Base-by-base conservation (phyloP, 2,797 vertebrate species). In the Distichodus sexfasciatus region DNA sequence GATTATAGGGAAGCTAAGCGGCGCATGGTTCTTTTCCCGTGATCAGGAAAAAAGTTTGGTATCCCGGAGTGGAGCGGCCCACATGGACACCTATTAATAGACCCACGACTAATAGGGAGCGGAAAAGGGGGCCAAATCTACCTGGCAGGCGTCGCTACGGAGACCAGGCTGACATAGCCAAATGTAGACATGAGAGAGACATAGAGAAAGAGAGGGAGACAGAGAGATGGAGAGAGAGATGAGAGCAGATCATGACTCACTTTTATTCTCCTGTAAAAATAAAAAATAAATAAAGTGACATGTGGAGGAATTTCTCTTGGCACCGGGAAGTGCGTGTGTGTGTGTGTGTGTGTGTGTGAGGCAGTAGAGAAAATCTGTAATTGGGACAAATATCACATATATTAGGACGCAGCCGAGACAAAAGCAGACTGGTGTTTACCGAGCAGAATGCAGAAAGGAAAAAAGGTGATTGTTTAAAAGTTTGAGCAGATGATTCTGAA, bases 31-130 rank as follows among this genome's bases (percentile, higher is more conserved):
- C 40, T 67, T 63, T 79, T 75, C 82, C 64, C 69, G 81, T 77
- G 15, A 78, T 84, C 76, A 85, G 83, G 80, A 85, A 85, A 74
- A 75, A 81, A 90, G 86, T 86, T 90, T 91, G 84, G 81, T 80
- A 86, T 77, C 79, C 86, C 81, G 61, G 57, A 82, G 74, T 4
- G 85, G 83, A 85, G 82, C 82, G 76, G 79, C 76, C 80, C 29
- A 79, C 82, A 87, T 86, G 79, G 79, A 82, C 79, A 61, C 83
- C 88, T 92, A 92, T 92, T 90, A 92, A 88, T 92, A 92, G 91
- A 79, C 69, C 79, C 90, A 89, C 89, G 88, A 91, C 88, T n/a
- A n/a, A n/a, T n/a, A n/a, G 89, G 88, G 90, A 92, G 89, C 82
- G 31, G 77, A 84, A 91, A 91, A 91, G 77, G 87, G 88, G 89